phyloP scores from a whole-genome alignment of 2,888 invertebrate genomes.

The Diachrysia chrysitis region DNA sequence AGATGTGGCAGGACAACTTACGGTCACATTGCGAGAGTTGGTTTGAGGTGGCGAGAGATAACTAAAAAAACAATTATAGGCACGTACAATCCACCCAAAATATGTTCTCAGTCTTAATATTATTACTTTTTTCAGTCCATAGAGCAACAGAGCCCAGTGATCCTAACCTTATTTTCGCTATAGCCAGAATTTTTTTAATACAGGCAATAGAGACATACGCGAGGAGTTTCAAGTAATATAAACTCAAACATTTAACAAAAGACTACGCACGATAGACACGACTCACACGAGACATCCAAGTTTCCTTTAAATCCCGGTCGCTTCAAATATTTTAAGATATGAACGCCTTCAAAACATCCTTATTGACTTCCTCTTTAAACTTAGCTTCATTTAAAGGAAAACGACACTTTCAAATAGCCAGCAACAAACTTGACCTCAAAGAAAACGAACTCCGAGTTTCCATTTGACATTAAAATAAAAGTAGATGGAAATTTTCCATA shows the following conservation, averaged over 20 bases:
- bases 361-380: background rate
- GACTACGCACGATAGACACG: background rate
- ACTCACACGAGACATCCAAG: background rate
- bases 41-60: no score
- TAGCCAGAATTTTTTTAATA: background rate
- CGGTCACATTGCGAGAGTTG: no score
- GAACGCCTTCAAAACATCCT: conserved; percentile 1
- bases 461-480: background rate
- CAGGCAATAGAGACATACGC: background rate
- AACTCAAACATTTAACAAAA: background rate
- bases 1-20: no score
- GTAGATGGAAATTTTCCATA: background rate
- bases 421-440: background rate
- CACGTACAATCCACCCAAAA: no score
- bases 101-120: no score
- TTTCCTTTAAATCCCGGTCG: background rate
- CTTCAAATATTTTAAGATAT: background rate
- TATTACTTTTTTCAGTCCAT: no score
- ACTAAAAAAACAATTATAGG: no score
- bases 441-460: background rate
- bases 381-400: background rate
- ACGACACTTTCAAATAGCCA: background rate
- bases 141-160: no score
- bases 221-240: background rate
- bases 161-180: no score